Conservation (phyloP, 2,888 invertebrate species). For the Heliconius charithonia region DNA sequence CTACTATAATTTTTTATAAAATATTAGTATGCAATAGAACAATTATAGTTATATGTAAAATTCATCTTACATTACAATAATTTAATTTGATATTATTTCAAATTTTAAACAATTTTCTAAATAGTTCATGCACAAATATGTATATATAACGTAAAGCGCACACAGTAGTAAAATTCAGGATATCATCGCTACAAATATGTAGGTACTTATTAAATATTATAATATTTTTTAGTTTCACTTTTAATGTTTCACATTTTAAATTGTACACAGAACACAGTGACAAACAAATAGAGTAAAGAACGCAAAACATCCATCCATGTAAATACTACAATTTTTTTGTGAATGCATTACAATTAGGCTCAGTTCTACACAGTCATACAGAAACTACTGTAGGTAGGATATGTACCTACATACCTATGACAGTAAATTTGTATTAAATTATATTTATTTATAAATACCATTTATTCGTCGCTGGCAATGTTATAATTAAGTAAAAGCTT, state of each 20-base stretch:
- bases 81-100: not conserved
- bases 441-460: not conserved
- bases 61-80: not conserved
- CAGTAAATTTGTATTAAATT: not conserved
- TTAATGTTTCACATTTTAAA: not conserved
- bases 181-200: not conserved
- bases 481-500: constrained; percentile 71
- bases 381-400: not conserved
- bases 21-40: not conserved
- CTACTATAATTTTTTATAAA: not conserved
- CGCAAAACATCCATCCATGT: too few species aligned
- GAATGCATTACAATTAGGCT: not conserved
- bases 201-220: not conserved
- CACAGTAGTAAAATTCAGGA: not conserved
- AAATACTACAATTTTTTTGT: not conserved
- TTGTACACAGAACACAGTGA: too few species aligned
- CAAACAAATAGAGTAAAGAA: too few species aligned
- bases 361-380: not conserved
- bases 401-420: not conserved
- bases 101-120: too few species aligned
- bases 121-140: too few species aligned
- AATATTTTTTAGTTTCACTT: too few species aligned
- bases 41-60: not conserved
- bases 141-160: not conserved
- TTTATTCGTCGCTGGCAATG: constrained; percentile 58